phyloP scores from a whole-genome alignment of 2,113 vertebrate species.

The Dolichallabes microphthalmus region DNA sequence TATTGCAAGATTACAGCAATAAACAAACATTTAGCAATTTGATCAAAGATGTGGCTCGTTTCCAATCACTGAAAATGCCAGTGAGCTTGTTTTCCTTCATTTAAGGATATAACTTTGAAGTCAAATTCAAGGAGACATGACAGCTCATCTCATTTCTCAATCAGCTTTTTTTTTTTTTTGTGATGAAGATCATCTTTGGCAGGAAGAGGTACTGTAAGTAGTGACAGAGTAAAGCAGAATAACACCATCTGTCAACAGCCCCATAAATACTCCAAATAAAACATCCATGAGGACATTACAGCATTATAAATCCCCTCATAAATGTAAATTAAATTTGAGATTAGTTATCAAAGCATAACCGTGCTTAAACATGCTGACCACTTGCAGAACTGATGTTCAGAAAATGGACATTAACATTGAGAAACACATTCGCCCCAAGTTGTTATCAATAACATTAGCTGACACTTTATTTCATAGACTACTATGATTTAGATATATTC shows the following conservation, averaged over 20 bases:
- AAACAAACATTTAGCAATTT: constrained; percentile 21
- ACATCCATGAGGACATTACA: constrained; percentile 50
- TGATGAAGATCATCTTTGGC: constrained; percentile 35
- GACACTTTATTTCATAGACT: constrained; percentile 36
- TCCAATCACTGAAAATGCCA: constrained; percentile 21
- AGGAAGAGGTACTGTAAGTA: constrained; percentile 40
- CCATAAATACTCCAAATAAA: constrained; percentile 53
- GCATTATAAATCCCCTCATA: constrained; percentile 49
- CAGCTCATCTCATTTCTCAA: constrained; percentile 51
- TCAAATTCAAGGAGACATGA: constrained; percentile 56
- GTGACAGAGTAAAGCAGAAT: constrained; percentile 42
- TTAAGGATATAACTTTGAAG: constrained; percentile 51
- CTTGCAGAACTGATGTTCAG: constrained; percentile 3
- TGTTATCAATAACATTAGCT: constrained; percentile 29
- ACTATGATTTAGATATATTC: constrained; percentile 5
- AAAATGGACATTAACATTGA: constrained; percentile 35
- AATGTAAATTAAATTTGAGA: constrained; percentile 51
- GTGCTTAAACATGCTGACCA: constrained; percentile 24
- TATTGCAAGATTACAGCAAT: constrained; percentile 6
- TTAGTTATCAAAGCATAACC: constrained; percentile 44
- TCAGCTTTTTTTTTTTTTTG: constrained; percentile 35
- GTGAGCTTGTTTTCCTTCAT: constrained; percentile 42
- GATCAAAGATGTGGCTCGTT: constrained; percentile 42
- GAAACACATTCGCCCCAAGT: constrained; percentile 20
- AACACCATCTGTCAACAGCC: constrained; percentile 54